Conservation (phyloP, 1,140 invertebrate species). For the Sarcophaga bullata region DNA sequence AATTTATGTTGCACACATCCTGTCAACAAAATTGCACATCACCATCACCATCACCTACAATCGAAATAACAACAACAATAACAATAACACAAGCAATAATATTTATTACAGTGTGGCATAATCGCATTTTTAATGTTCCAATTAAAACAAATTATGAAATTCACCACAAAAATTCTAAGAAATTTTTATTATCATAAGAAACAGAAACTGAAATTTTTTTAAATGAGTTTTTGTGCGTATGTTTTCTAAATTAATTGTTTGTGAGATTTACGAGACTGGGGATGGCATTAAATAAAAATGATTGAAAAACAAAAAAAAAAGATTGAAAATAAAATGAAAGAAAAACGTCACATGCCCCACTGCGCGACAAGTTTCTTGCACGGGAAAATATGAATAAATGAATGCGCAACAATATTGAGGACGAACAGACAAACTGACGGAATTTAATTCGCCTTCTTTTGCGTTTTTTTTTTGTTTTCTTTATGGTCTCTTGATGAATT, state of each 20-base stretch:
- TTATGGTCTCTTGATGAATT: constrained; percentile 44
- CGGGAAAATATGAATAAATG: not conserved
- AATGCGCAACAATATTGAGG: not conserved
- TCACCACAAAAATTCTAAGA: constrained; percentile 36
- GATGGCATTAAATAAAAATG: not conserved
- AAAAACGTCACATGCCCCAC: not conserved
- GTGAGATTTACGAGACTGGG: not conserved
- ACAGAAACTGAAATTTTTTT: constrained; percentile 22
- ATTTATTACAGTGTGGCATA: not conserved
- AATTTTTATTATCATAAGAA: constrained; percentile 21
- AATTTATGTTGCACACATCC: constrained; percentile 27
- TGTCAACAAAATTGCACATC: constrained; percentile 19
- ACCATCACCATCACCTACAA: not conserved
- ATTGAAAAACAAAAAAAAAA: no score
- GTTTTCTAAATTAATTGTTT: constrained; percentile 39
- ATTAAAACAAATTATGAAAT: constrained; percentile 38
- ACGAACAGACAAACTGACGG: not conserved
- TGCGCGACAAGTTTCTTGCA: not conserved
- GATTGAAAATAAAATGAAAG: not conserved
- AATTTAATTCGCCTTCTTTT: not conserved
- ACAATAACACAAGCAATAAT: not conserved
- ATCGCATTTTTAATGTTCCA: constrained; percentile 31
- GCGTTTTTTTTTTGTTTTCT: not conserved
- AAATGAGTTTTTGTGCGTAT: constrained; percentile 6
- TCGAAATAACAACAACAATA: no score